Percentiles rank a stretch among this genome's conserved stretches.
phyloP scores from a whole-genome alignment of 2,888 invertebrate species.

The Agonopterix subpropinquella region DNA sequence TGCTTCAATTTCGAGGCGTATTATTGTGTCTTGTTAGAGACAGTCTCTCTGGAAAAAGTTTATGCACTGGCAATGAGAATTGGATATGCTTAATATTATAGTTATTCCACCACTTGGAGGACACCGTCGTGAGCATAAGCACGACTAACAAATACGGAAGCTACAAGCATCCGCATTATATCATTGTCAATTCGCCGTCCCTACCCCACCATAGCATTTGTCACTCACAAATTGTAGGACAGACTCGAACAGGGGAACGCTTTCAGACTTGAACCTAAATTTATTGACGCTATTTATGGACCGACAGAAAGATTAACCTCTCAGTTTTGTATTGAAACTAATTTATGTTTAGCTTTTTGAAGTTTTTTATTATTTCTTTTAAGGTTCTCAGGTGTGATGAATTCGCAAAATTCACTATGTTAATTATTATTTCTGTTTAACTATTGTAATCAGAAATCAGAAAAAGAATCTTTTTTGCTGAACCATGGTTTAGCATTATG shows the following conservation, averaged over 20 bases:
- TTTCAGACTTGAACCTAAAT: slow-evolving; percentile 8
- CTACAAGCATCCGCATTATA: slow-evolving; percentile 1
- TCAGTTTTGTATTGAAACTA: background rate
- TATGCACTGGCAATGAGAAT: no score
- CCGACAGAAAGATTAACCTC: slow-evolving; percentile 10
- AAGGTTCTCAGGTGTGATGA: no score
- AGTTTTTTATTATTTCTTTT: background rate
- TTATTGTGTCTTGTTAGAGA: no score
- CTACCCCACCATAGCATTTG: slow-evolving; percentile 3
- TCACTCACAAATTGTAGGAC: slow-evolving; percentile 7
- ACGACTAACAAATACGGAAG: no score
- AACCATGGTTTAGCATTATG: no score
- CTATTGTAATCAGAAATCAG: background rate
- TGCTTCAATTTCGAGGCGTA: no score
- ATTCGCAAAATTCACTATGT: background rate
- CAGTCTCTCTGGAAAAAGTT: no score
- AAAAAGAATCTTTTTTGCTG: no score
- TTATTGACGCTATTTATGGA: slow-evolving; percentile 10
- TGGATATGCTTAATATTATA: no score
- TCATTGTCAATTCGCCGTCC: slow-evolving; percentile 8
- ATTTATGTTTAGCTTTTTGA: background rate
- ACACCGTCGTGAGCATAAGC: no score
- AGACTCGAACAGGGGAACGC: slow-evolving; percentile 8
- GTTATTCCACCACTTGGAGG: no score
- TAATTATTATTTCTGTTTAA: background rate